Evolutionary conservation across 2,113 vertebrate genomes (phyloP), one percentile per base, ranked within the genome.

Genomic region (Herpailurus yagouaroundi): DNA sequence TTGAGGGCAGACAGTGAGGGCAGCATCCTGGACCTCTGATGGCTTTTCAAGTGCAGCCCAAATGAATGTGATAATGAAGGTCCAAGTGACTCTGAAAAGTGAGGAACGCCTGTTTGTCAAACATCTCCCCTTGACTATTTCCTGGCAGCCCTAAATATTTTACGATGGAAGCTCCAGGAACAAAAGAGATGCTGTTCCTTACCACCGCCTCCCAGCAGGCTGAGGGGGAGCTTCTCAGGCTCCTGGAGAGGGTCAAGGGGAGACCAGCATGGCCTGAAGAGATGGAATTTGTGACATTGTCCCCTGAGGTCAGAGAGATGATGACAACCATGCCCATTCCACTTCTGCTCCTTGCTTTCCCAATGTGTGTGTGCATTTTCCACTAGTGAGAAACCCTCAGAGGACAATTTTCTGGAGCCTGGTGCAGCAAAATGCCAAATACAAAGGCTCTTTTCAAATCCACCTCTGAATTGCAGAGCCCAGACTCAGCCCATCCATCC

Each of bases 121-220:
- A 41, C 23, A 27, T 55, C 64, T 91, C 31, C 57, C 45, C 85
- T 66, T 80, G 86, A 84, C 9, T 14, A 94, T 38, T 94, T 97
- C 91, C 95, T 76, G 89, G 71, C 50, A 83, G 60, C 41, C 76
- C 48, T 89, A 64, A 87, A 87, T 66, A 87, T 80, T 96, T 84
- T 80, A 94, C 25, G 10, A 50, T 66, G 71, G 18, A 85, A 86
- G 45, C 89, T 90, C 38, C 92, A 97, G 57, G 64, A 91, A 97
- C 60, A 81, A 88, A 88, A 69, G 85, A 52, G 60, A 52, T 0
- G 2, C 63, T 91, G 63, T 93, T 82, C 91, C 81, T 91, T 33
- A 33, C 85, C 33, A 41, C 18, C n/a, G 12, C 33, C 38, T 57
- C 93, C 63, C 23, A n/a, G 48, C 82, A 52, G 45, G 31, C 18